phyloP scores from a whole-genome alignment of 2,888 invertebrate genomes.

The Cancer borealis region DNA sequence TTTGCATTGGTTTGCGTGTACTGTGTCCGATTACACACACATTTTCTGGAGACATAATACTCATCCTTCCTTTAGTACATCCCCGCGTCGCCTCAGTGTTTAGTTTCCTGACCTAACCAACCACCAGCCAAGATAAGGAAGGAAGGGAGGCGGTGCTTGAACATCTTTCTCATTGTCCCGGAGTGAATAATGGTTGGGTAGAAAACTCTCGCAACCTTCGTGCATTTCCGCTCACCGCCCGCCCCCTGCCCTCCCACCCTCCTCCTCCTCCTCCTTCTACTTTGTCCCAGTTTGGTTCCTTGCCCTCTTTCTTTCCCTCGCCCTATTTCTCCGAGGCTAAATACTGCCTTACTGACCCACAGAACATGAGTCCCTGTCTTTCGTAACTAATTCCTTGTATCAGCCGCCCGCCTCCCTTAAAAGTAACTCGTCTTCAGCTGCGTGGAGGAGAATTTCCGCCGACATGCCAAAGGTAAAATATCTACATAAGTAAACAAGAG shows the following conservation, averaged over 20 bases:
- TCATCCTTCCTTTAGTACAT: neutral
- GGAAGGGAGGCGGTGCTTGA: neutral
- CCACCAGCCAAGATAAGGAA: neutral
- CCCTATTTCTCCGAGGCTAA: neutral
- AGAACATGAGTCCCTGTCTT: neutral
- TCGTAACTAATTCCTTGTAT: neutral
- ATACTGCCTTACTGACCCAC: constrained; percentile 21
- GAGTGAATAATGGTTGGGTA: constrained; percentile 6
- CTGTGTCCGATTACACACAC: too few relatives aligned
- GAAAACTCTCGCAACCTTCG: neutral
- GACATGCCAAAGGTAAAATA: neutral
- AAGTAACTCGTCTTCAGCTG: neutral
- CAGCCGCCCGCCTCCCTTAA: neutral
- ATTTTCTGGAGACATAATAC: too few relatives aligned
- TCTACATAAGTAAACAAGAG: neutral
- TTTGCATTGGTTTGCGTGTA: too few relatives aligned
- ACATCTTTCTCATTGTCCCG: neutral
- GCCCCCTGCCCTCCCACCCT: neutral
- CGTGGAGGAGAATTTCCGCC: neutral
- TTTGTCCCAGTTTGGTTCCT: neutral
- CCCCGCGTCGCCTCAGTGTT: neutral
- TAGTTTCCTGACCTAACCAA: neutral
- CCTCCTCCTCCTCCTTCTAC: neutral
- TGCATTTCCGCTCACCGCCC: neutral
- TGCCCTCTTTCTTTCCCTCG: neutral